These are phyloP conservation scores for Nudaria mundana DNA, from an alignment of 2,888 invertebrate genomes.

Conservation along the genomic window DNA sequence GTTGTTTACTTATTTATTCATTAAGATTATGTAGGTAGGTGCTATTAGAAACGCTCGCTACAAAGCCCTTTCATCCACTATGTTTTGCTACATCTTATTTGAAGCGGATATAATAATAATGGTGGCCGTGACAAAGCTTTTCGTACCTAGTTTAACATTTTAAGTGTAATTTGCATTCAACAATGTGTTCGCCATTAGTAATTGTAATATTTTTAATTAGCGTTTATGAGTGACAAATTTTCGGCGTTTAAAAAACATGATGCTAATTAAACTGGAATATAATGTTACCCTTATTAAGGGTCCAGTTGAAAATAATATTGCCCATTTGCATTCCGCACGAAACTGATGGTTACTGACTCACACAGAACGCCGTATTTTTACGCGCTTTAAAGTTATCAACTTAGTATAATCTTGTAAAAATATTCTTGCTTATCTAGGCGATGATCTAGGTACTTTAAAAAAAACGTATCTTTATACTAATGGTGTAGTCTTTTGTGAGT, in stretches of 20 bases:
- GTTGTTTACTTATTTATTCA: slow-evolving; percentile 67
- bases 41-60: slow-evolving; percentile 44
- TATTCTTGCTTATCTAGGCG: too few species aligned
- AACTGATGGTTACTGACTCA: neutral
- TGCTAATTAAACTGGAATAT: slow-evolving; percentile 17
- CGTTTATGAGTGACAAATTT: slow-evolving; percentile 4
- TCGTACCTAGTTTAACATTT: too few species aligned
- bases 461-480: too few species aligned
- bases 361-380: too few species aligned
- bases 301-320: neutral
- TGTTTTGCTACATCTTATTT: slow-evolving; percentile 35
- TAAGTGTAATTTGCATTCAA: too few species aligned
- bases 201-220: slow-evolving; percentile 22
- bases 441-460: too few species aligned
- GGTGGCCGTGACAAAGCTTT: slow-evolving; percentile 34
- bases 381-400: too few species aligned
- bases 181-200: slow-evolving; percentile 12
- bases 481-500: too few species aligned
- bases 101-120: slow-evolving; percentile 33
- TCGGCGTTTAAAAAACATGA: slow-evolving; percentile 9
- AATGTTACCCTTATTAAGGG: neutral
- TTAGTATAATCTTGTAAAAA: too few species aligned
- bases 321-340: neutral
- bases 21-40: slow-evolving; percentile 50
- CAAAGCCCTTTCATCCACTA: slow-evolving; percentile 37